Evolutionary conservation across 2,888 invertebrate genomes (phyloP).

Genomic region (Sclerodermus sp.): DNA sequence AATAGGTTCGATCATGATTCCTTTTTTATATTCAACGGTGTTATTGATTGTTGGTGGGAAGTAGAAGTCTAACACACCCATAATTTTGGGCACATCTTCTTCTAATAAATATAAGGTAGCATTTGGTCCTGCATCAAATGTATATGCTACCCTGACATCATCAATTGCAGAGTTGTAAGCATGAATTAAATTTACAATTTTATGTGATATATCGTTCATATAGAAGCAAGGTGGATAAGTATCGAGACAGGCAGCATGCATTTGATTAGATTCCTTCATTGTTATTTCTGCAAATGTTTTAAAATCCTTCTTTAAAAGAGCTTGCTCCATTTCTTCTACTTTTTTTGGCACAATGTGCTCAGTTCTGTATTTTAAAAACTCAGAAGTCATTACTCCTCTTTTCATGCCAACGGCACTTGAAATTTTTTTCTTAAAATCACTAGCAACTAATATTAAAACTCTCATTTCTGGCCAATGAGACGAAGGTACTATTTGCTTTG

Average conservation of each 20-base stretch:
- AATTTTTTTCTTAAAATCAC: constrained; percentile 78
- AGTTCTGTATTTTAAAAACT: constrained; percentile 76
- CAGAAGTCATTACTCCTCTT: constrained; percentile 76
- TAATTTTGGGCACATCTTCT: constrained; percentile 70
- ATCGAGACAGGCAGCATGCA: constrained; percentile 92
- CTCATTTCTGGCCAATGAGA: constrained; percentile 90
- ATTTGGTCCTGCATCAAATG: constrained; percentile 98
- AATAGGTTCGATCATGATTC: constrained; percentile 57
- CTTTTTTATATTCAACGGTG: constrained; percentile 62
- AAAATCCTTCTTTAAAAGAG: constrained; percentile 76
- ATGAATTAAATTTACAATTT: constrained; percentile 80
- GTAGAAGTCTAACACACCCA: constrained; percentile 69
- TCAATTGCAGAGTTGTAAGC: constrained; percentile 74
- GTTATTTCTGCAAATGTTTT: constrained; percentile 85
- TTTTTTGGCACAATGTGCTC: constrained; percentile 73
- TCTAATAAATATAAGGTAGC: constrained; percentile 86
- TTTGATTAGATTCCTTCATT: constrained; percentile 97
- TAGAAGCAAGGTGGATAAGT: constrained; percentile 93
- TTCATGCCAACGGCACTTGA: constrained; percentile 92
- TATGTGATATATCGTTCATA: constrained; percentile 85
- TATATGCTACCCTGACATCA: constrained; percentile 81
- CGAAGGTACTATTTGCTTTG: constrained; percentile 71
- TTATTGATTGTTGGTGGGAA: constrained; percentile 66
- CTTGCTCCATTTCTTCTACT: constrained; percentile 64
- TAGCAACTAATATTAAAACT: constrained; percentile 84